These are phyloP conservation scores for Argyra leucocephala DNA, from an alignment of 2,888 invertebrate genomes.

Conservation along the genomic window DNA sequence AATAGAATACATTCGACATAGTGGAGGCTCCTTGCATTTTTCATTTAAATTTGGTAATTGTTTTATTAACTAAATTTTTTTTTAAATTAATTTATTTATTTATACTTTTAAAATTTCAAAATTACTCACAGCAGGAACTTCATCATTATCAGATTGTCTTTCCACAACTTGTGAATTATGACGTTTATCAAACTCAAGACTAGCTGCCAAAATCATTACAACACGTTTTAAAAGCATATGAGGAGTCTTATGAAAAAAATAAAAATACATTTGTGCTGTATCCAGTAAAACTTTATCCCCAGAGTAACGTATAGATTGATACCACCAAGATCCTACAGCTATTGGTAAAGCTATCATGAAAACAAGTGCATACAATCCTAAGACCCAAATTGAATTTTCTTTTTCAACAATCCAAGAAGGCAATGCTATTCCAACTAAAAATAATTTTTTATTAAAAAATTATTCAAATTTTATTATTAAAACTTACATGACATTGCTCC, in stretches of 20 bases:
- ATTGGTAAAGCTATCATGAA: conserved; percentile 96
- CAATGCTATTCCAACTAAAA: conserved; percentile 80
- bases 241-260: conserved; percentile 91
- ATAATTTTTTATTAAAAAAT: neutral
- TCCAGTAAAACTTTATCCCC: conserved; percentile 93
- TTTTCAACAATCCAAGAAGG: conserved; percentile 99
- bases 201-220: conserved; percentile 92
- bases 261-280: conserved; percentile 94
- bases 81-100: neutral
- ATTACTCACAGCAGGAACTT: conserved; percentile 73
- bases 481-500: conserved; percentile 79
- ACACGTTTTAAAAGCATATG: conserved; percentile 91
- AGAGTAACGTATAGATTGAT: conserved; percentile 91
- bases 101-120: neutral
- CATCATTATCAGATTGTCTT: conserved; percentile 85
- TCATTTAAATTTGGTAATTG: conserved; percentile 85
- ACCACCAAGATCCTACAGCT: conserved; percentile 96
- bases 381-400: conserved; percentile 96
- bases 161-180: conserved; percentile 92
- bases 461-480: neutral
- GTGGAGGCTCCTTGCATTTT: conserved; percentile 90
- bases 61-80: conserved; percentile 64
- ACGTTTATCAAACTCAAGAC: conserved; percentile 88
- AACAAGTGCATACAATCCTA: conserved; percentile 87
- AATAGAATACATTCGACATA: conserved; percentile 86